phyloP scores from a whole-genome alignment of 2,113 vertebrate genomes.

The Seriola quinqueradiata region DNA sequence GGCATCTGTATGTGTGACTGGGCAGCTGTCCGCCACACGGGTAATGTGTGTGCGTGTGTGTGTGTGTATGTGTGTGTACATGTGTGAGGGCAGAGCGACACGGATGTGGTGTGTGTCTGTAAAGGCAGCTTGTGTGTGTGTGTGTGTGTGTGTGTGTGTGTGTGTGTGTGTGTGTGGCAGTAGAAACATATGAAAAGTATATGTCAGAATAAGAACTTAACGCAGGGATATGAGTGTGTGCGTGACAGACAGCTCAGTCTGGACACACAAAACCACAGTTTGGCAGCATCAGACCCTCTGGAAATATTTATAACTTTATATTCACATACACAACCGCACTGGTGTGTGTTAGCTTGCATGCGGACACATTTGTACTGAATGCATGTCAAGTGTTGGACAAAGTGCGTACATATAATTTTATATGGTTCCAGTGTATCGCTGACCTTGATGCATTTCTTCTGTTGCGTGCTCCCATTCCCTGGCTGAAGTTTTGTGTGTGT shows the following conservation, averaged over 20 bases:
- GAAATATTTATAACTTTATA: slow-evolving; percentile 41
- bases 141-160: slow-evolving; percentile 27
- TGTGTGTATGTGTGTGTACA: slow-evolving; percentile 28
- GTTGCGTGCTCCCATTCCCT: slow-evolving; percentile 53
- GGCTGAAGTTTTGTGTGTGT: slow-evolving; percentile 58
- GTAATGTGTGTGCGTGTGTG: slow-evolving; percentile 23
- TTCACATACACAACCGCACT: background rate
- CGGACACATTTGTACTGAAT: background rate
- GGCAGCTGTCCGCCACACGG: no score
- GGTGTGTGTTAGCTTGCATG: slow-evolving; percentile 19
- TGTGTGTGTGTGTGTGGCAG: slow-evolving; percentile 3
- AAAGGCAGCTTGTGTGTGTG: slow-evolving; percentile 15
- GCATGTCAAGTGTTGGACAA: slow-evolving; percentile 33
- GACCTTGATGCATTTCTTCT: slow-evolving; percentile 57
- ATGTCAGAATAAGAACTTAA: slow-evolving; percentile 28
- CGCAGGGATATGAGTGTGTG: slow-evolving; percentile 13
- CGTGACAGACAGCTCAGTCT: slow-evolving; percentile 45
- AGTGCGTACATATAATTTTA: slow-evolving; percentile 48
- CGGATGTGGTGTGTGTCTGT: slow-evolving; percentile 10
- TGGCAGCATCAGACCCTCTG: slow-evolving; percentile 18
- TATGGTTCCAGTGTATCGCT: slow-evolving; percentile 42
- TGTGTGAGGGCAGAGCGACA: background rate
- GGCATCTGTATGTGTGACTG: no score
- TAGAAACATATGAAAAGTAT: slow-evolving; percentile 1
- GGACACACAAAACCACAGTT: slow-evolving; percentile 28